Evolutionary conservation across 2,113 vertebrate genomes (phyloP).

Genomic region (Cervus canadensis): DNA sequence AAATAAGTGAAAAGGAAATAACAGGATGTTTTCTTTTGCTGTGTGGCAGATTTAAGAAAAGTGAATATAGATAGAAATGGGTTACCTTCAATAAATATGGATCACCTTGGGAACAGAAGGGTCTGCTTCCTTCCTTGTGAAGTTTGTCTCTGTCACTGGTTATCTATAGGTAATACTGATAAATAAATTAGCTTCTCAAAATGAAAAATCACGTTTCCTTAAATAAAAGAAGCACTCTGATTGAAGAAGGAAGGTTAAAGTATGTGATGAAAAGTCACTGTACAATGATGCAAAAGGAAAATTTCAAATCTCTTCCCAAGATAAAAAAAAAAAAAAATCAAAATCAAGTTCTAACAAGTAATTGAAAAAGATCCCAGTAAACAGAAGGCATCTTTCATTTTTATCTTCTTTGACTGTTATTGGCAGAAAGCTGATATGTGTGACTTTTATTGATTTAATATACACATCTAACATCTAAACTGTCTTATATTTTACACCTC

Average conservation of each 20-base stretch:
- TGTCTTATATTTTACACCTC: constrained; percentile 69
- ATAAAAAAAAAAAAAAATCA: neutral
- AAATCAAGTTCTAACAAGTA: neutral
- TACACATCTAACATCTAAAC: constrained; percentile 66
- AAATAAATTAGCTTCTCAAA: constrained; percentile 31
- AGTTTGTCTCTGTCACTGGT: constrained; percentile 48
- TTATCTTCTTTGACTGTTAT: constrained; percentile 59
- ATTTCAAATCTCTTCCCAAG: neutral
- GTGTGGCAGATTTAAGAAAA: constrained; percentile 10
- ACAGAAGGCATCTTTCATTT: neutral
- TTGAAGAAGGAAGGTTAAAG: neutral
- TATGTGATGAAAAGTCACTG: neutral
- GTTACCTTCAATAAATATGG: constrained; percentile 15
- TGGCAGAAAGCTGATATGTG: constrained; percentile 65
- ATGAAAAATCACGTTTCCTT: neutral
- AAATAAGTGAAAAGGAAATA: neutral
- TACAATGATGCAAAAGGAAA: neutral
- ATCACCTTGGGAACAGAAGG: neutral
- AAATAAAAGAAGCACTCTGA: neutral
- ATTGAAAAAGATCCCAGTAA: neutral
- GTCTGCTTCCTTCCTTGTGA: neutral
- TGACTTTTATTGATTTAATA: constrained; percentile 72
- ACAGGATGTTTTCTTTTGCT: neutral
- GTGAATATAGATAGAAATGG: constrained; percentile 4
- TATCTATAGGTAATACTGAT: neutral